These are phyloP conservation scores for Diplodus puntazzo DNA, from an alignment of 2,797 vertebrate genomes.

Conservation along the genomic window DNA sequence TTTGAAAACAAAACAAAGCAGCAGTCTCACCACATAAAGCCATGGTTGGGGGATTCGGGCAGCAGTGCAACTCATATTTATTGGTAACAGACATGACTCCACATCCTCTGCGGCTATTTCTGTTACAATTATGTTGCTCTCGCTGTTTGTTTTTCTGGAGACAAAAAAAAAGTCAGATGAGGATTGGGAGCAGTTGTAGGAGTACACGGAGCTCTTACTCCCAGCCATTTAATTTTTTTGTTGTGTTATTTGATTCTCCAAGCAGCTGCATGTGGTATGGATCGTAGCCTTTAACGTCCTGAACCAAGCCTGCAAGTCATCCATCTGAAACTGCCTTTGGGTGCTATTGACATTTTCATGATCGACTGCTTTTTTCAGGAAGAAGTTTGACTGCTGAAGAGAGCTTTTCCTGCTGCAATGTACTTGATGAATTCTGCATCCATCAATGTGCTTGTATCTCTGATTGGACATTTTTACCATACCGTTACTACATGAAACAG, in stretches of 20 bases:
- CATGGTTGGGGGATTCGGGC: slow-evolving; percentile 28
- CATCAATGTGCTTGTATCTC: slow-evolving; percentile 62
- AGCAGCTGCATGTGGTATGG: slow-evolving; percentile 39
- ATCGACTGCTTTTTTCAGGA: slow-evolving; percentile 46
- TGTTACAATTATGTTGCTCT: slow-evolving; percentile 38
- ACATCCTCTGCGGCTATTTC: slow-evolving; percentile 44
- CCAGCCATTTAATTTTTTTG: slow-evolving; percentile 18
- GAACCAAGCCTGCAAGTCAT: slow-evolving; percentile 34
- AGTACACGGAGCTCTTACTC: slow-evolving; percentile 38
- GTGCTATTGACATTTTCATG: slow-evolving; percentile 50
- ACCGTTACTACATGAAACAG: slow-evolving; percentile 56
- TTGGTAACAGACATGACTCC: slow-evolving; percentile 39
- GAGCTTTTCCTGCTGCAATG: slow-evolving; percentile 44
- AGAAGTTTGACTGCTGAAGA: slow-evolving; percentile 34
- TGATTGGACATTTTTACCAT: slow-evolving; percentile 29
- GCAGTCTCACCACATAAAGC: slow-evolving; percentile 62
- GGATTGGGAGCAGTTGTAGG: slow-evolving; percentile 26
- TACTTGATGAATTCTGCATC: slow-evolving; percentile 47
- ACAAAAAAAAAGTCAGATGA: slow-evolving; percentile 43
- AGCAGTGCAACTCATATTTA: slow-evolving; percentile 44
- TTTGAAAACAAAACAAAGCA: slow-evolving; percentile 64
- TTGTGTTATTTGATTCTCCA: slow-evolving; percentile 46
- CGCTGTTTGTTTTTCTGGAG: slow-evolving; percentile 52
- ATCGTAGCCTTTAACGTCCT: slow-evolving; percentile 43
- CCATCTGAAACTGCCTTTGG: slow-evolving; percentile 38